phyloP scores from a whole-genome alignment of 2,797 vertebrate species.

The Poecilia gillii region DNA sequence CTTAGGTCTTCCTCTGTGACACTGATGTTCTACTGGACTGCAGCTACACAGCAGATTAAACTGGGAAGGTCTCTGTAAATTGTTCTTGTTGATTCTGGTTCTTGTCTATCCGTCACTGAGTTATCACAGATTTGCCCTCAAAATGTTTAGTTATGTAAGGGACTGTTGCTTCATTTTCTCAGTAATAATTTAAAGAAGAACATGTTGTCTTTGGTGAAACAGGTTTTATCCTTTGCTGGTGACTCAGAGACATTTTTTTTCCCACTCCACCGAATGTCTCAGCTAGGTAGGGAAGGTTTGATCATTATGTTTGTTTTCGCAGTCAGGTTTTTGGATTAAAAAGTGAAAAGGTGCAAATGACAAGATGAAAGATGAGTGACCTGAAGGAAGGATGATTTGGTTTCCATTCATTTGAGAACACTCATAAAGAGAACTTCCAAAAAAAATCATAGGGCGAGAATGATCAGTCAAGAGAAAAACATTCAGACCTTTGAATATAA shows the following conservation, averaged over 20 bases:
- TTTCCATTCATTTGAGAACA: neutral
- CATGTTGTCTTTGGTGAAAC: neutral
- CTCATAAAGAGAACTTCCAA: neutral
- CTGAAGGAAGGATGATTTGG: neutral
- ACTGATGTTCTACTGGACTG: neutral
- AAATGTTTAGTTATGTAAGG: neutral
- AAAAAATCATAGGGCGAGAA: neutral
- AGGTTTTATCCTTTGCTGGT: neutral
- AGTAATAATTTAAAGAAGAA: neutral
- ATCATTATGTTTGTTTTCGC: neutral
- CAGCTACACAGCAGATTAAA: neutral
- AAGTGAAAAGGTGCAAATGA: neutral
- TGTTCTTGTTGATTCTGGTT: neutral
- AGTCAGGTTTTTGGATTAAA: neutral
- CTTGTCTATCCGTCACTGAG: neutral
- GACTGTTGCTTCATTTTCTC: neutral
- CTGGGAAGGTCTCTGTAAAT: neutral
- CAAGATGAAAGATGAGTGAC: neutral
- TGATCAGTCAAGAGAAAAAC: neutral
- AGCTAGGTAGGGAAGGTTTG: neutral
- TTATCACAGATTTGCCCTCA: neutral
- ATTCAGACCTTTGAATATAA: neutral
- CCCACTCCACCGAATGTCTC: neutral
- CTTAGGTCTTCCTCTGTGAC: neutral
- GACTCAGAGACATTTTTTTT: neutral